Percentiles rank a stretch among this genome's conserved stretches.
These are phyloP conservation scores for Eupsittula cactorum DNA, from an alignment of 2,113 vertebrate species.

Conservation along the genomic window DNA sequence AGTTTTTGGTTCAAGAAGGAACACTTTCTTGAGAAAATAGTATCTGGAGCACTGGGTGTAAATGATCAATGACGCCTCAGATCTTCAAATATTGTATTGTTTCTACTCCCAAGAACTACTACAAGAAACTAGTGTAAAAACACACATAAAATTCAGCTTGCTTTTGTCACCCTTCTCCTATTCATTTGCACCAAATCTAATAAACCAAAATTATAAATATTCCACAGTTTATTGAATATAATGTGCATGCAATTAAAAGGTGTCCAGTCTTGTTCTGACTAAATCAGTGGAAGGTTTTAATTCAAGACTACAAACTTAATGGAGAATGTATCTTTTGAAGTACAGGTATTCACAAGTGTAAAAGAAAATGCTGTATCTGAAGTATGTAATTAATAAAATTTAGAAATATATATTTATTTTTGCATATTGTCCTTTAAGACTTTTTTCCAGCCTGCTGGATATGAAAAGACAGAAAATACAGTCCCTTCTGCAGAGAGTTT, in stretches of 20 bases:
- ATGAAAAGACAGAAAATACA: not conserved
- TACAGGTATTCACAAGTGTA: not conserved
- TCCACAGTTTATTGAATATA: constrained; percentile 19
- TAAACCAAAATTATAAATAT: constrained; percentile 19
- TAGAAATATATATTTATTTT: not conserved
- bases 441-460: not conserved
- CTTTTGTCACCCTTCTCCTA: not conserved
- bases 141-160: not conserved
- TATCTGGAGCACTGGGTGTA: not conserved
- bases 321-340: not conserved
- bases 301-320: not conserved
- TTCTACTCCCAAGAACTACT: not conserved
- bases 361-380: not conserved
- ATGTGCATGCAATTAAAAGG: not conserved
- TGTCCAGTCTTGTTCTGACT: not conserved
- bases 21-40: not conserved
- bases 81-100: not conserved
- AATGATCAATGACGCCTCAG: not conserved
- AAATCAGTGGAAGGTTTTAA: not conserved
- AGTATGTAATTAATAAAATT: not conserved
- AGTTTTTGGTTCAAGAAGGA: not conserved
- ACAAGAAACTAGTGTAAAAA: not conserved
- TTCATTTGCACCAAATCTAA: not conserved
- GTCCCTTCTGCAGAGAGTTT: not conserved
- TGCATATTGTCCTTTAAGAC: not conserved